Evolutionary conservation across 2,797 vertebrate genomes (phyloP), one percentile per base, ranked within the genome.

Genomic region (Onychomys arenicola): DNA sequence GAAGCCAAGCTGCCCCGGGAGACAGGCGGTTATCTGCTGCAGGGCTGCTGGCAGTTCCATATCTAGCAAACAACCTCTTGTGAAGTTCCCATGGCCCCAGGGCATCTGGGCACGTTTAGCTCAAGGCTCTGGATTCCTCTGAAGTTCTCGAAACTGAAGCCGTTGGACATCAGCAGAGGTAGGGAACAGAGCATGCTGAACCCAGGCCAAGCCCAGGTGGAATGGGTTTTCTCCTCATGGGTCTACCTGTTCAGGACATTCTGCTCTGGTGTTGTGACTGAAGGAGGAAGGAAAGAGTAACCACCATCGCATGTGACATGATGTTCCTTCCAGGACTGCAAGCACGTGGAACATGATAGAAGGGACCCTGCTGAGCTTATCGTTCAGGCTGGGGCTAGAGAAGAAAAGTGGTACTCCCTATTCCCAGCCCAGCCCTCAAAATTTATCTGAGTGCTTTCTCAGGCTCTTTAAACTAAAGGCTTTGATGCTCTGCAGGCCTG

Each of bases 231-330:
- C 59, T 34, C 81, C 59, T 88, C 32, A 4, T 34, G 37, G 46
- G 43, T 61, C 92, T 84, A 34, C 59, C 17, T 61, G 59, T 73
- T 92, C 83, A 91, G 96, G 93, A 85, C 75, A 40, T 93, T 95
- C 92, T 91, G 88, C 91, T n/a, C 92, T 63, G 52, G 69, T 16
- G 0, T 43, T 61, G 0, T 43, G 37, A 34, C 78, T 27, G 43
- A 80, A 85, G 40, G 46, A 57, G 32, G 55, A 49, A 71, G 23
- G 63, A 59, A 29, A 13, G 63, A 27, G 69, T 75, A 2, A n/a
- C 14, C 27, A 2, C 57, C 27, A 10, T 9, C 7, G 0, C 14
- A 1, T 17, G 32, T 25, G 25, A 40, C 10, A 0, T 0, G 52
- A 16, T 23, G 61, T 81, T 81, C 9, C 37, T 57, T 37, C 34